Conservation (phyloP, 2,888 invertebrate species). For the Lycocerus yunnanus region DNA sequence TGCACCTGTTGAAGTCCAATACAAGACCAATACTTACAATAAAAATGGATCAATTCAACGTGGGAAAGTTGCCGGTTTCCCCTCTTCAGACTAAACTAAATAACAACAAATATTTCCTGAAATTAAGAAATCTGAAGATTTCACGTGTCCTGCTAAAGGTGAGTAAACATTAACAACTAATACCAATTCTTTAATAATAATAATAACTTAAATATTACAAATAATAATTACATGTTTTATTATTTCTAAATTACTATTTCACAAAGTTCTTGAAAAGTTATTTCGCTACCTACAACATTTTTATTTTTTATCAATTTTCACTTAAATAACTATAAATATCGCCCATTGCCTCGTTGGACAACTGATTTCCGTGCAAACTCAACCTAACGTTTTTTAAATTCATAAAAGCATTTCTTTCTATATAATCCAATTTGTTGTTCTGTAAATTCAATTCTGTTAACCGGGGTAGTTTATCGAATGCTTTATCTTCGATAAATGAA, state of each 20-base stretch:
- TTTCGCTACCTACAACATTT: neutral
- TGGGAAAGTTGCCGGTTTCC: no score
- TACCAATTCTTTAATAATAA: no score
- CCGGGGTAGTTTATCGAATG: conserved; percentile 3
- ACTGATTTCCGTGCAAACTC: conserved; percentile 16
- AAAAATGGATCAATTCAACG: no score
- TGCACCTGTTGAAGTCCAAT: no score
- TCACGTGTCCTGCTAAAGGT: no score
- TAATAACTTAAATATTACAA: neutral
- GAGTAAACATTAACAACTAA: no score
- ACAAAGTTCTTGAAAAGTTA: no score
- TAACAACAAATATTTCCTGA: no score
- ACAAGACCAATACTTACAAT: no score
- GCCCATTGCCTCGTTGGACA: conserved; percentile 6
- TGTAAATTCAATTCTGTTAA: conserved; percentile 20
- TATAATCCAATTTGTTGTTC: conserved; percentile 15
- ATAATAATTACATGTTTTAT: neutral
- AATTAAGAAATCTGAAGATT: no score
- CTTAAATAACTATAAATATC: conserved; percentile 10
- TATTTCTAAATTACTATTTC: no score
- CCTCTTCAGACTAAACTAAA: no score
- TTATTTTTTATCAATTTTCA: neutral
- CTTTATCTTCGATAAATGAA: conserved; percentile 8
- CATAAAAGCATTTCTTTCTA: conserved; percentile 9
- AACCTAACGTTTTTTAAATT: conserved; percentile 7